Evolutionary conservation across 2,888 invertebrate species (phyloP), one percentile per base, ranked within the genome.

Genomic region (Polia nebulosa): DNA sequence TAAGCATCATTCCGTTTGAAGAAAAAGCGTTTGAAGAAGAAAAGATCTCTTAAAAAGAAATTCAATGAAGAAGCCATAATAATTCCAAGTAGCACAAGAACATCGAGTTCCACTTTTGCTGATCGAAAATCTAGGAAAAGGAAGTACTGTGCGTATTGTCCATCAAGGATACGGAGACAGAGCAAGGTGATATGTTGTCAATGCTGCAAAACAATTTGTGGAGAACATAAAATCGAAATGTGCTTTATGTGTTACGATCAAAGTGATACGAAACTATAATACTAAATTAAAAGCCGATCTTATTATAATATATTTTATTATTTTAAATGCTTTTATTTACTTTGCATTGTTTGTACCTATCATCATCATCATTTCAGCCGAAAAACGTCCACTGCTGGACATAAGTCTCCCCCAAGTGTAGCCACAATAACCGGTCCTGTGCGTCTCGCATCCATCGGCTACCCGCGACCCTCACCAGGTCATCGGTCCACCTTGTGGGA

Each of bases 61-160:
- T 45, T 32, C 20, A 32, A 22, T 11, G 45, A 56, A n/a, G 27
- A 4, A 7, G 25, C 41, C 7, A 44, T 20, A 20, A 20, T 20
- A 9, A 20, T 9, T 20, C 44, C 44, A 22, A 44, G n/a, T 22
- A 5, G 11, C 44, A 44, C 9, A 4, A 11, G 4, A 36, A 36
- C 4, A 36, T 17, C 29, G 13, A 29, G 13, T 17, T 29, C n/a
- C 9, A 22, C 22, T 36, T 55, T 22, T 25, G 25, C 25, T 15
- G 57, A 44, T 32, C 32, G 22, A 20, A 58, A 32, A 17, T 22
- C 15, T 34, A 39, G 25, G 15, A 51, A 44, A 44, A 41, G n/a
- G 32, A 53, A n/a, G 25, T 62, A 62, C 13, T 34, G 41, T 17
- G 15, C 53, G 6, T 62, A 62, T 29, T 53, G 53, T 15, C 61